phyloP scores from a whole-genome alignment of 2,797 vertebrate species.

The Lates japonicus region DNA sequence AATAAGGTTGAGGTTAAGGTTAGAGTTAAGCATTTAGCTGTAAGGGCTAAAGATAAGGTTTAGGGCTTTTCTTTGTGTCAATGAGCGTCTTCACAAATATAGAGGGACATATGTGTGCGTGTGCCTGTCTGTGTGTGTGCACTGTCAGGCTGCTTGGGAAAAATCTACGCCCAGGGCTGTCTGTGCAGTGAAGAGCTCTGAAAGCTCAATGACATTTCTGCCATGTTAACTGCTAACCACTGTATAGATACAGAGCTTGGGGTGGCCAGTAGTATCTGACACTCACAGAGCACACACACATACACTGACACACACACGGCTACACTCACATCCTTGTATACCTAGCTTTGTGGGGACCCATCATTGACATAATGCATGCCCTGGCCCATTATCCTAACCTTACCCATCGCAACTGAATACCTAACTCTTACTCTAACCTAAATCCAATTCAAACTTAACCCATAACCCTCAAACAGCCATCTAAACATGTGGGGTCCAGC shows the following conservation, averaged over 20 bases:
- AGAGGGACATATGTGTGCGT: not conserved
- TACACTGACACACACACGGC: not conserved
- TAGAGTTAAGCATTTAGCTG: not conserved
- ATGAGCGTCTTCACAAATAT: not conserved
- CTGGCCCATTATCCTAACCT: too few species aligned
- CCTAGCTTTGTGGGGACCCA: too few species aligned
- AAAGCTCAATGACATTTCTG: constrained; percentile 68
- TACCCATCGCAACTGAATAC: too few species aligned
- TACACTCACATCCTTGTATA: too few species aligned
- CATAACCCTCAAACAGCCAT: too few species aligned
- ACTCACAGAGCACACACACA: not conserved
- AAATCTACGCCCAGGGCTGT: constrained; percentile 10
- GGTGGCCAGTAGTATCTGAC: constrained; percentile 23
- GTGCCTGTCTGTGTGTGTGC: not conserved
- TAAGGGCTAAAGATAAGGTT: not conserved
- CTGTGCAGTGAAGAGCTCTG: constrained; percentile 36
- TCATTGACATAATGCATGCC: too few species aligned
- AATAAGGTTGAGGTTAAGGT: not conserved
- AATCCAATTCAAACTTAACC: too few species aligned
- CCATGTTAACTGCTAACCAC: constrained; percentile 51
- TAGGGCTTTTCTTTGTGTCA: not conserved
- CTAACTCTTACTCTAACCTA: too few species aligned
- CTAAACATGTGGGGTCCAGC: too few species aligned
- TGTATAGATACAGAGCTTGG: constrained; percentile 29
- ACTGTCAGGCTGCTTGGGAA: constrained; percentile 1